Conservation (phyloP, 2,797 vertebrate species). For the Artibeus jamaicensis region DNA sequence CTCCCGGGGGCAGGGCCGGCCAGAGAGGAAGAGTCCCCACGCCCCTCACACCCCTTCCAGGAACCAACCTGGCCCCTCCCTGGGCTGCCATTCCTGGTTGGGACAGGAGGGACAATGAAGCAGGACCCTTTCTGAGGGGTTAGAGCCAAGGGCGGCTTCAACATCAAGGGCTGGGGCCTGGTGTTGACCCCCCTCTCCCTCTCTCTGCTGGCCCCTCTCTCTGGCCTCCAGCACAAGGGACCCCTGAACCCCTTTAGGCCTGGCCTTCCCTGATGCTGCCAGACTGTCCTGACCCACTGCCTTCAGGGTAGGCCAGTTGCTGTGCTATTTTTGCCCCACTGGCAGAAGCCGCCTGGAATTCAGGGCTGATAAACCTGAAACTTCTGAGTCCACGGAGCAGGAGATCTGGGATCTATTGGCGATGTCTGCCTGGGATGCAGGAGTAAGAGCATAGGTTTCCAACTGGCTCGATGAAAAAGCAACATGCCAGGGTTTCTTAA, state of each 20-base stretch:
- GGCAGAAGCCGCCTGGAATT: not conserved
- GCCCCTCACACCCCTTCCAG: not conserved
- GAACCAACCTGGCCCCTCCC: not conserved
- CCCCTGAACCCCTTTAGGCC: not conserved
- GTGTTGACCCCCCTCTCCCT: not conserved
- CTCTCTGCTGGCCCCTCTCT: not conserved
- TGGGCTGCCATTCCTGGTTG: not conserved
- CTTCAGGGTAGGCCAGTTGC: not conserved
- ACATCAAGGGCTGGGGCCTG: not conserved
- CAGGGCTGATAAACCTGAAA: not conserved
- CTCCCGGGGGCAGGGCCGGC: constrained; percentile 43
- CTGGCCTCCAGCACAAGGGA: not conserved
- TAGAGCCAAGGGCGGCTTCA: not conserved
- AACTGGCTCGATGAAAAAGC: not conserved
- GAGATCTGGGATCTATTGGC: not conserved
- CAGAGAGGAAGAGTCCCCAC: not conserved
- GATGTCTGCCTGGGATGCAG: not conserved
- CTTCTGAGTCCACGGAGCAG: not conserved
- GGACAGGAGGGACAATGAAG: not conserved
- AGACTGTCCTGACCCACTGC: not conserved
- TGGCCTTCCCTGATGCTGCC: not conserved
- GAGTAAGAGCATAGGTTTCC: accelerated
- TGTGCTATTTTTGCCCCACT: not conserved
- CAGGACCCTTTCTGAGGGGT: not conserved
- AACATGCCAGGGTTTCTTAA: not conserved